phyloP scores from a whole-genome alignment of 2,113 vertebrate species.

The Pseudolaguvia tuberculata region DNA sequence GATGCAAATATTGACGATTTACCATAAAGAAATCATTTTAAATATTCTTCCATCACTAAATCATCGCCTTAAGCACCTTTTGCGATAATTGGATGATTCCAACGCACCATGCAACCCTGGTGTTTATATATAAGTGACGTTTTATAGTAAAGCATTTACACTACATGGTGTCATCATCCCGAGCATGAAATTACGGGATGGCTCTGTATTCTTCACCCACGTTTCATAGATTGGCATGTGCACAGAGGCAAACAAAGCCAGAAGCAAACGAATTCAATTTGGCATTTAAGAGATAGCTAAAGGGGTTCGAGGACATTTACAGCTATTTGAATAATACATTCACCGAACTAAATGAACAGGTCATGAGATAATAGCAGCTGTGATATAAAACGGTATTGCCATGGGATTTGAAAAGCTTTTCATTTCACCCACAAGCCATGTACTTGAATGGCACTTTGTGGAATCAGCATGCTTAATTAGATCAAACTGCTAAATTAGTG shows the following conservation, averaged over 20 bases:
- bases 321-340: constrained; percentile 31
- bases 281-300: constrained; percentile 19
- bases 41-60: too few species aligned
- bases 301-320: constrained; percentile 7
- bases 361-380: constrained; percentile 30
- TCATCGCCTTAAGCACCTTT: too few species aligned
- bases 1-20: too few species aligned
- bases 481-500: neutral
- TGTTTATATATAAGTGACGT: too few species aligned
- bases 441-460: neutral
- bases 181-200: too few species aligned
- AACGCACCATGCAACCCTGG: too few species aligned
- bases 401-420: constrained; percentile 20
- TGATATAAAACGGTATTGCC: constrained; percentile 20
- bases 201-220: neutral
- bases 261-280: constrained; percentile 24
- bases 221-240: constrained; percentile 17
- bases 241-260: neutral
- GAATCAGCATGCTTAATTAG: constrained; percentile 20
- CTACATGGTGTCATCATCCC: neutral
- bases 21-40: too few species aligned
- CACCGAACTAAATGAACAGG: constrained; percentile 28
- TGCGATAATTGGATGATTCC: too few species aligned
- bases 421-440: constrained; percentile 3
- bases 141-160: neutral